These are phyloP conservation scores for Xestia sexstrigata DNA, from an alignment of 2,888 invertebrate genomes.

Conservation along the genomic window DNA sequence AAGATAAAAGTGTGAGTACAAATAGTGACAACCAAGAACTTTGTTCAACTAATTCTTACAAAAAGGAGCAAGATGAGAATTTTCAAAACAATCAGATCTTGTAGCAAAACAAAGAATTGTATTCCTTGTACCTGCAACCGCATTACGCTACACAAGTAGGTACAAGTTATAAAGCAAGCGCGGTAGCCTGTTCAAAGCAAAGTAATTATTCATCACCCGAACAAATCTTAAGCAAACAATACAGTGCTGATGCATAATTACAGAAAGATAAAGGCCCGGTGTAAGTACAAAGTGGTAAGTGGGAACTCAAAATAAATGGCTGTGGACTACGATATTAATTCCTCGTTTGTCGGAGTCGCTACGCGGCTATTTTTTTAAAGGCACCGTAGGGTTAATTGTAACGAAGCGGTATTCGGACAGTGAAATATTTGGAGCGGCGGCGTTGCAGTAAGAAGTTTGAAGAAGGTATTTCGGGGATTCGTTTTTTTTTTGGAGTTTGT, in stretches of 20 bases:
- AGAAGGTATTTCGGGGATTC: conserved; percentile 42
- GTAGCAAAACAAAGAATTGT: conserved; percentile 57
- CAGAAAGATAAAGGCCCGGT: conserved; percentile 78
- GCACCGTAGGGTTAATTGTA: conserved; percentile 84
- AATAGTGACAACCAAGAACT: background rate
- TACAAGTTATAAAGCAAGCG: conserved; percentile 68
- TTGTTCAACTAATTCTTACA: conserved; percentile 3
- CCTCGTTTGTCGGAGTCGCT: conserved; percentile 84
- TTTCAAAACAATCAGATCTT: conserved; percentile 53
- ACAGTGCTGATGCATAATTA: conserved; percentile 84
- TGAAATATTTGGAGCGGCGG: conserved; percentile 70
- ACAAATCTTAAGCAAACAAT: conserved; percentile 83
- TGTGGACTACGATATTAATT: conserved; percentile 84
- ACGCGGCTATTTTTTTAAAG: conserved; percentile 81
- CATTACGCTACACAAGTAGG: conserved; percentile 64
- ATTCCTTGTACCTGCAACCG: conserved; percentile 60
- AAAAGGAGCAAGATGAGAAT: conserved; percentile 29
- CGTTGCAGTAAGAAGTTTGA: conserved; percentile 60
- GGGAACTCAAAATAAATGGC: conserved; percentile 83
- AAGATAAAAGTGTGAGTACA: conserved; percentile 2
- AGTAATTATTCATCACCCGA: conserved; percentile 77
- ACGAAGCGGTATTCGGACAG: conserved; percentile 75
- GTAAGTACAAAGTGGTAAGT: conserved; percentile 83
- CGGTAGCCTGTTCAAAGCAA: conserved; percentile 67
- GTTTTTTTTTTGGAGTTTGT: conserved; percentile 30